These are phyloP conservation scores for Mizuhopecten yessoensis DNA, from an alignment of 1,140 invertebrate species.

Conservation along the genomic window DNA sequence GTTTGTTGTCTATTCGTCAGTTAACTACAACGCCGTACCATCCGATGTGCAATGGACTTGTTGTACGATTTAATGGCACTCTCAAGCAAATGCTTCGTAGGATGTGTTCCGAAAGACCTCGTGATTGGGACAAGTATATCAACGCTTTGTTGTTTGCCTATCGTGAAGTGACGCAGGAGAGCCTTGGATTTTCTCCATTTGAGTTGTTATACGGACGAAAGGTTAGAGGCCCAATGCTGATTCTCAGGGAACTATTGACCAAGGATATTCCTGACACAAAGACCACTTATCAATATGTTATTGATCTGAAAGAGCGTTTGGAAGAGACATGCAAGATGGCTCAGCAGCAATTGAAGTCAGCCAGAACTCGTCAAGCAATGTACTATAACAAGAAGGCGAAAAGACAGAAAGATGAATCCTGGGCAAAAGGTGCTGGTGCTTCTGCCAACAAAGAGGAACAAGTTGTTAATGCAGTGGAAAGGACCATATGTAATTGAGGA, in stretches of 20 bases:
- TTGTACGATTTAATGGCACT: conserved; percentile 71
- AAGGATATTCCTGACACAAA: conserved; percentile 58
- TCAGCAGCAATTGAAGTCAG: conserved; percentile 47
- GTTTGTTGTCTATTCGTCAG: too few relatives aligned
- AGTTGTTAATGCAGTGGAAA: conserved; percentile 61
- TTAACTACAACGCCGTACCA: conserved; percentile 48
- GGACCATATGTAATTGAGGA: conserved; percentile 56
- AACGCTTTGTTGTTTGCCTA: conserved; percentile 58
- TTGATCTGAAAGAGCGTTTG: conserved; percentile 61
- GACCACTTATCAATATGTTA: conserved; percentile 63
- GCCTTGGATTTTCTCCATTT: conserved; percentile 71
- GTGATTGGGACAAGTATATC: conserved; percentile 68
- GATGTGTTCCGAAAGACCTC: conserved; percentile 54
- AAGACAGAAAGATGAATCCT: not conserved
- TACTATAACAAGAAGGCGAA: conserved; percentile 59
- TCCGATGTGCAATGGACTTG: conserved; percentile 55
- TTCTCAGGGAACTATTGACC: conserved; percentile 72
- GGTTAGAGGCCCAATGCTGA: conserved; percentile 66
- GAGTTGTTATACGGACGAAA: conserved; percentile 71
- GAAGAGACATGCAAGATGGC: conserved; percentile 61
- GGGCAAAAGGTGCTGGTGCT: too few relatives aligned
- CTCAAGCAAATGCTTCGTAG: conserved; percentile 62
- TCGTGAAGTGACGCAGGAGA: conserved; percentile 56
- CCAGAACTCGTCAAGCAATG: conserved; percentile 38
- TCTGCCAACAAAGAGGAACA: conserved; percentile 53